Percentiles rank a stretch among this genome's conserved stretches.
Conservation (phyloP, 2,888 invertebrate species). For the Sycophila texana region DNA sequence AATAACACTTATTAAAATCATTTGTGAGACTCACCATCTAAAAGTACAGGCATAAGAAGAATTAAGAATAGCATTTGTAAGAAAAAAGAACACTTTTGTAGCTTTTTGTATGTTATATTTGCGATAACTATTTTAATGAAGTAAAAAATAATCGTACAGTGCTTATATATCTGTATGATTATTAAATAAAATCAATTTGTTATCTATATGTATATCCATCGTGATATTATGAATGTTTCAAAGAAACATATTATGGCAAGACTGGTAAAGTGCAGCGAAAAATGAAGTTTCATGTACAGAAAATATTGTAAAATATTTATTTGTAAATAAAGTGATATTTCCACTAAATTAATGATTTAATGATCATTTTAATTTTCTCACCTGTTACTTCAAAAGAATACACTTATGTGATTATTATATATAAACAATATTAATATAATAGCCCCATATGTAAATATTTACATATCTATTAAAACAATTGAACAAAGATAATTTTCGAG, state of each 20-base stretch:
- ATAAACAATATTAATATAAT: too few species aligned
- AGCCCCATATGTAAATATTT: background rate
- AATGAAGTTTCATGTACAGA: conserved; percentile 46
- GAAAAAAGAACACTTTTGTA: conserved; percentile 33
- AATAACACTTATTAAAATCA: background rate
- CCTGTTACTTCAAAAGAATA: background rate
- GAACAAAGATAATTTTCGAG: background rate
- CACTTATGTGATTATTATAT: too few species aligned
- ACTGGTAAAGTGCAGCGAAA: conserved; percentile 50
- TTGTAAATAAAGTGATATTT: conserved; percentile 51
- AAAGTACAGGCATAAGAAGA: conserved; percentile 8
- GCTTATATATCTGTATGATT: background rate
- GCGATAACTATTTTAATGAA: conserved; percentile 10
- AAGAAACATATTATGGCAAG: conserved; percentile 48
- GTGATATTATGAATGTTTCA: conserved; percentile 45
- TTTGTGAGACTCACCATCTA: conserved; percentile 1
- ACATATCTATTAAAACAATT: background rate
- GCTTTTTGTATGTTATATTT: conserved; percentile 45
- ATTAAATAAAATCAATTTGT: conserved; percentile 19
- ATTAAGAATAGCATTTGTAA: conserved; percentile 27
- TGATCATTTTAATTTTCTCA: background rate
- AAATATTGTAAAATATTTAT: conserved; percentile 58
- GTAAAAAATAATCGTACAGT: conserved; percentile 4
- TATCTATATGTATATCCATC: conserved; percentile 28
- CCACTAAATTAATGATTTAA: background rate